Conservation (phyloP, 2,113 vertebrate species). For the Rhinopomastus cyanomelas region DNA sequence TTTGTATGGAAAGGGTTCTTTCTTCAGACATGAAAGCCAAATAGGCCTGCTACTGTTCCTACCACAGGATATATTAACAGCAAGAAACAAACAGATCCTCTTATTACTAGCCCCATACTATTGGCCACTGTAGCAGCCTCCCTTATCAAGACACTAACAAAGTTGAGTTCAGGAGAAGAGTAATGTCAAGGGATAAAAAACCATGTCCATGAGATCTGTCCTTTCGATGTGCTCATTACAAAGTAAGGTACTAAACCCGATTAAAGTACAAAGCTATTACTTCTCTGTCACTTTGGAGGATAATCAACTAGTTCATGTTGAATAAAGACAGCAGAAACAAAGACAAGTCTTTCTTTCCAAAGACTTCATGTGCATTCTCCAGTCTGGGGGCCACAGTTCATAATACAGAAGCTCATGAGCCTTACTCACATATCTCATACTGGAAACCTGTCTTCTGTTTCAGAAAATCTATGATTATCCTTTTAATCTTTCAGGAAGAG, state of each 20-base stretch:
- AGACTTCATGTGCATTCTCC: background rate
- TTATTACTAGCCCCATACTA: background rate
- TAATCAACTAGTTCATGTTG: background rate
- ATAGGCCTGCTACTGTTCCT: background rate
- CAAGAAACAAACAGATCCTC: background rate
- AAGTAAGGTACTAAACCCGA: background rate
- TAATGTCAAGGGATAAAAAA: background rate
- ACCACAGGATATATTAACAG: background rate
- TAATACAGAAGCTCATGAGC: background rate
- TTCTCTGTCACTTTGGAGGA: background rate
- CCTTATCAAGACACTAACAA: background rate
- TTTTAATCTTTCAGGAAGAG: slow-evolving; percentile 22
- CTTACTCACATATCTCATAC: background rate
- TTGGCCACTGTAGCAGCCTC: background rate
- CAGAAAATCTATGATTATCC: slow-evolving; percentile 41
- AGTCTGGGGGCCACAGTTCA: background rate
- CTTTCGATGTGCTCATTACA: background rate
- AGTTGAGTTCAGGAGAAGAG: background rate
- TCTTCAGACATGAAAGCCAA: background rate
- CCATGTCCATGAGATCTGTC: background rate
- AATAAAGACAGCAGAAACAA: background rate
- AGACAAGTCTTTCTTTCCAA: background rate
- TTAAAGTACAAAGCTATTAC: background rate
- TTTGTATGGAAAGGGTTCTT: background rate
- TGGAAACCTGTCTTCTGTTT: background rate